These are phyloP conservation scores for Lycaon pictus DNA, from an alignment of 2,113 vertebrate species.

Conservation along the genomic window DNA sequence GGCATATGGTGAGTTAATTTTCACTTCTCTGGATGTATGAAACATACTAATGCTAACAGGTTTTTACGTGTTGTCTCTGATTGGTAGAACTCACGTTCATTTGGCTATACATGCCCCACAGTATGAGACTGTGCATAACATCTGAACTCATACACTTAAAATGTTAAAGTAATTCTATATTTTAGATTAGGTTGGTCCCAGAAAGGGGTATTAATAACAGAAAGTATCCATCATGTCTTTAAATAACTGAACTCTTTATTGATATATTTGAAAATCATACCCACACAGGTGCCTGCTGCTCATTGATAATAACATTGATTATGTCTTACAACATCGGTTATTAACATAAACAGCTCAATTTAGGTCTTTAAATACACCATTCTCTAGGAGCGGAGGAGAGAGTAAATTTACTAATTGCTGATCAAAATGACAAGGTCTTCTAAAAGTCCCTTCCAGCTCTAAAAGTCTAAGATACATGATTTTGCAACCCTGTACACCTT, in stretches of 20 bases:
- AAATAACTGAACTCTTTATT: background rate
- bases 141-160: background rate
- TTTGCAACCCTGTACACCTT: background rate
- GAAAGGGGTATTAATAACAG: background rate
- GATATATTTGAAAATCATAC: background rate
- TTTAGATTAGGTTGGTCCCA: background rate
- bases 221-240: background rate
- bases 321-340: background rate
- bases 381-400: background rate
- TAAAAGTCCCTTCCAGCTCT: background rate
- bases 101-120: background rate
- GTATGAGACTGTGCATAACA: background rate
- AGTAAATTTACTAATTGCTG: constrained; percentile 36
- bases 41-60: background rate
- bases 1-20: background rate
- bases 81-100: background rate
- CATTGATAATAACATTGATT: background rate
- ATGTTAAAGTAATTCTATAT: background rate
- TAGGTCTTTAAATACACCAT: background rate
- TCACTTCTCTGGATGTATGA: background rate
- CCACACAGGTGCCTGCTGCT: background rate
- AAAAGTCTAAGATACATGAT: background rate
- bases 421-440: constrained; percentile 45
- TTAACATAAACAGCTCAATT: background rate
- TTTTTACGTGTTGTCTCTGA: background rate